A percentile compares a stretch with the other conserved stretches of the same genome.
Conservation (phyloP, 2,888 invertebrate species). For the Pimpla rufipes region DNA sequence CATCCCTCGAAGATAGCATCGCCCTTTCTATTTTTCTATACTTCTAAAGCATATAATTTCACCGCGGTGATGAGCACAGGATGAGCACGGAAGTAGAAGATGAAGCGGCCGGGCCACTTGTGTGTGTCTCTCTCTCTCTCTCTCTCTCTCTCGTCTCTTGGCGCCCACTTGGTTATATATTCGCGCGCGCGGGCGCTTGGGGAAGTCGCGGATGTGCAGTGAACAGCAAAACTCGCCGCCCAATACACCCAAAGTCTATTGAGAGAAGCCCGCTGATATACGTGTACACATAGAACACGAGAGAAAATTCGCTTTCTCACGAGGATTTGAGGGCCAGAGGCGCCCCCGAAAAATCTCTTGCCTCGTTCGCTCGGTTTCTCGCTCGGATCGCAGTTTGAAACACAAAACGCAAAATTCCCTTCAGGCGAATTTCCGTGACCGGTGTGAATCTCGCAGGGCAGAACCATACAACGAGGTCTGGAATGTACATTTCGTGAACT, state of each 20-base stretch:
- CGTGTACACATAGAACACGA: slow-evolving; percentile 33
- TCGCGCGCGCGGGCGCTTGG: slow-evolving; percentile 18
- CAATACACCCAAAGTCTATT: slow-evolving; percentile 43
- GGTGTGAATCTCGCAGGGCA: not conserved
- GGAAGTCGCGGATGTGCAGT: slow-evolving; percentile 14
- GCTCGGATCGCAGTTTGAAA: slow-evolving; percentile 69
- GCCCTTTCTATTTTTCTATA: slow-evolving; percentile 54
- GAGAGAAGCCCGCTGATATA: slow-evolving; percentile 24
- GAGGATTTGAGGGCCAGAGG: slow-evolving; percentile 74
- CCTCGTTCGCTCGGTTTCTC: slow-evolving; percentile 28
- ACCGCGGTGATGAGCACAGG: slow-evolving; percentile 49
- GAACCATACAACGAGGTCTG: not conserved
- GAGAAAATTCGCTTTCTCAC: slow-evolving; percentile 49
- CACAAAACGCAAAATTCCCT: slow-evolving; percentile 74
- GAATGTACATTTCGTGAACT: not conserved
- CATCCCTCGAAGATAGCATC: slow-evolving; percentile 61
- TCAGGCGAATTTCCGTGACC: not conserved
- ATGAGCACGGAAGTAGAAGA: slow-evolving; percentile 52
- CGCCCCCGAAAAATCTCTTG: slow-evolving; percentile 58
- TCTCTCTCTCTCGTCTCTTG: slow-evolving; percentile 45
- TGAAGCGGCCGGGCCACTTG: slow-evolving; percentile 30
- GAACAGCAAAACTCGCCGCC: slow-evolving; percentile 29
- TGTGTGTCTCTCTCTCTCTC: not conserved
- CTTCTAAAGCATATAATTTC: slow-evolving; percentile 47
- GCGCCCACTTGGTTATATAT: slow-evolving; percentile 29